A percentile compares a stretch with the other conserved stretches of the same genome.
Conservation (phyloP, 2,888 invertebrate species). For the Andrena flavipes region DNA sequence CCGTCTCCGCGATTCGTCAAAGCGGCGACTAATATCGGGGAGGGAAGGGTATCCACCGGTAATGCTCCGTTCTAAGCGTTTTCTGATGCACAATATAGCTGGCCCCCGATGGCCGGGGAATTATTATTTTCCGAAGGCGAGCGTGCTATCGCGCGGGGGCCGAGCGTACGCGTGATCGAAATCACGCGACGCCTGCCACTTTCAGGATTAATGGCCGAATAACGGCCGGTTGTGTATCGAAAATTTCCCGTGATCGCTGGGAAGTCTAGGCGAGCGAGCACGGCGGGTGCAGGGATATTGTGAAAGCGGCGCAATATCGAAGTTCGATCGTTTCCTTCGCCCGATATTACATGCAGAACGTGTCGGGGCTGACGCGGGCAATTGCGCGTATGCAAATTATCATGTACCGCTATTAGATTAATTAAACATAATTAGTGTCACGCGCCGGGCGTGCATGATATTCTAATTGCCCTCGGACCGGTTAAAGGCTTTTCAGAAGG, state of each 20-base stretch:
- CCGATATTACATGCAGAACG: slow-evolving; percentile 54
- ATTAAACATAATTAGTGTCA: slow-evolving; percentile 69
- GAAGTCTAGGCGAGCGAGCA: slow-evolving; percentile 7
- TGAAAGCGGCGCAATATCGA: slow-evolving; percentile 32
- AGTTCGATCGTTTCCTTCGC: slow-evolving; percentile 47
- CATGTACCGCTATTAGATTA: slow-evolving; percentile 68
- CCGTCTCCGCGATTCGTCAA: too few species aligned
- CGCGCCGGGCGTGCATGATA: slow-evolving; percentile 57
- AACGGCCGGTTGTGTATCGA: slow-evolving; percentile 44
- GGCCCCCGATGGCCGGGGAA: slow-evolving; percentile 9
- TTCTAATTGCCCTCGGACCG: slow-evolving; percentile 43
- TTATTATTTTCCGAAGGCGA: slow-evolving; percentile 28
- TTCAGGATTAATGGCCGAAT: slow-evolving; percentile 41
- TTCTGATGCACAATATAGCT: not conserved
- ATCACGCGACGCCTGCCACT: slow-evolving; percentile 51
- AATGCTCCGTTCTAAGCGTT: not conserved
- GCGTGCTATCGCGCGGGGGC: not conserved
- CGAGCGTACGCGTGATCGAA: slow-evolving; percentile 11
- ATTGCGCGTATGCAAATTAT: slow-evolving; percentile 68
- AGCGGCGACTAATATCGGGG: too few species aligned
- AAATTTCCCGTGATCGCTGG: slow-evolving; percentile 41
- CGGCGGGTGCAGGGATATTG: slow-evolving; percentile 3
- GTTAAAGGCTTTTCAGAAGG: slow-evolving; percentile 34
- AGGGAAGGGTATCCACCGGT: too few species aligned
- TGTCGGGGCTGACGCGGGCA: slow-evolving; percentile 46